A percentile compares a stretch with the other conserved stretches of the same genome.
phyloP scores from a whole-genome alignment of 1,140 invertebrate genomes.

The Anagrus nilaparvatae region DNA sequence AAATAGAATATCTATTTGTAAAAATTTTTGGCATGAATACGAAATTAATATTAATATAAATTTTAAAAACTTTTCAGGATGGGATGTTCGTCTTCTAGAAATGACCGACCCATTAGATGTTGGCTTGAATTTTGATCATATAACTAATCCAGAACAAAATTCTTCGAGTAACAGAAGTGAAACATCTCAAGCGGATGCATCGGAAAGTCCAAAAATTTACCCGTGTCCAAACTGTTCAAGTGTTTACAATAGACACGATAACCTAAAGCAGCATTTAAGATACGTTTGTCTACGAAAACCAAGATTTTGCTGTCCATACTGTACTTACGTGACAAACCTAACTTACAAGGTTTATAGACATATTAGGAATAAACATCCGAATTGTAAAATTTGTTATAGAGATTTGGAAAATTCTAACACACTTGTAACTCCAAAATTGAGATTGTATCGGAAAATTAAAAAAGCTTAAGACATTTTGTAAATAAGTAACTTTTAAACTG shows the following conservation, averaged over 20 bases:
- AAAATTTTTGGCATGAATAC: too few species aligned
- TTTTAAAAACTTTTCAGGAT: too few species aligned
- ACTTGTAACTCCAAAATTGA: slow-evolving; percentile 9
- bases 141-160: too few species aligned
- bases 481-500: too few species aligned
- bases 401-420: slow-evolving; percentile 11
- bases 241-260: slow-evolving; percentile 43
- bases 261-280: slow-evolving; percentile 40
- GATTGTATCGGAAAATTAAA: too few species aligned
- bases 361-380: slow-evolving; percentile 18
- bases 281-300: slow-evolving; percentile 43
- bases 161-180: background rate
- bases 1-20: too few species aligned
- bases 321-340: slow-evolving; percentile 27
- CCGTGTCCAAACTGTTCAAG: slow-evolving; percentile 46
- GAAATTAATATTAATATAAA: too few species aligned
- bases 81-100: too few species aligned
- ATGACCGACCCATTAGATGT: too few species aligned
- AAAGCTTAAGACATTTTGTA: too few species aligned
- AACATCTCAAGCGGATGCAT: background rate
- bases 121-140: too few species aligned
- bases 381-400: slow-evolving; percentile 4
- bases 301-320: slow-evolving; percentile 39
- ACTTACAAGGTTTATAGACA: slow-evolving; percentile 22
- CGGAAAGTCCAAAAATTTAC: slow-evolving; percentile 35